These are phyloP conservation scores for Orchesella flavescens DNA, from an alignment of 2,888 invertebrate species.

Conservation along the genomic window DNA sequence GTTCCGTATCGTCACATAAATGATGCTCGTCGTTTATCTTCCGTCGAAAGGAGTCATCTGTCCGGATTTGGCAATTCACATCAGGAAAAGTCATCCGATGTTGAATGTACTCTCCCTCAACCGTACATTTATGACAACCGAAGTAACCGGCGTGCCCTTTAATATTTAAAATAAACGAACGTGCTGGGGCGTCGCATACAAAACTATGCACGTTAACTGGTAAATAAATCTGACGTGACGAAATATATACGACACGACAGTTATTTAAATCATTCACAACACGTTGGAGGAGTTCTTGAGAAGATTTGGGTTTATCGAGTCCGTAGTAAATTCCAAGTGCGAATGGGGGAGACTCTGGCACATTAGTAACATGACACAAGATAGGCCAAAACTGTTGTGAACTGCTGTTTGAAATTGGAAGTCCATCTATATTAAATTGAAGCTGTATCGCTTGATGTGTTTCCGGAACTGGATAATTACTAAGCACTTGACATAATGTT, in stretches of 20 bases:
- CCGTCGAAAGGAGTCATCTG: conserved; percentile 17
- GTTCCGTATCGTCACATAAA: conserved; percentile 3
- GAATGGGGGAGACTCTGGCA: conserved; percentile 2
- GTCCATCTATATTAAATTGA: conserved; percentile 51
- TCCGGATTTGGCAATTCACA: neutral
- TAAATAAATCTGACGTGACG: neutral
- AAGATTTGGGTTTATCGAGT: conserved; percentile 30
- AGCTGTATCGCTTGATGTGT: neutral
- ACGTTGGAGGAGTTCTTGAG: conserved; percentile 1
- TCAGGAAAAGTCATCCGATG: conserved; percentile 32
- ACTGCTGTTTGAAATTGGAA: too few species aligned
- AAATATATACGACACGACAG: neutral
- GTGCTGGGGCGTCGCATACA: too few species aligned
- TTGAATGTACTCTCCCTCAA: conserved; percentile 24
- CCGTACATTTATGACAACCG: conserved; percentile 35
- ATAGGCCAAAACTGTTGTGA: too few species aligned
- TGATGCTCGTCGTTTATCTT: conserved; percentile 23
- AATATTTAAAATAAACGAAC: conserved; percentile 28
- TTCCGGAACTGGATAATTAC: neutral
- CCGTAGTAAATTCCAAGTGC: conserved; percentile 43
- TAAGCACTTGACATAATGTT: too few species aligned
- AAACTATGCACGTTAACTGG: too few species aligned
- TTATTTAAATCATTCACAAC: conserved; percentile 18
- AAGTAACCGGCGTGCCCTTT: conserved; percentile 54
- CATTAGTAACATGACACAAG: conserved; percentile 8